Percentiles rank a stretch among this genome's conserved stretches.
Evolutionary conservation across 2,888 invertebrate species (phyloP).

Genomic region (Drosophila mimetica): DNA sequence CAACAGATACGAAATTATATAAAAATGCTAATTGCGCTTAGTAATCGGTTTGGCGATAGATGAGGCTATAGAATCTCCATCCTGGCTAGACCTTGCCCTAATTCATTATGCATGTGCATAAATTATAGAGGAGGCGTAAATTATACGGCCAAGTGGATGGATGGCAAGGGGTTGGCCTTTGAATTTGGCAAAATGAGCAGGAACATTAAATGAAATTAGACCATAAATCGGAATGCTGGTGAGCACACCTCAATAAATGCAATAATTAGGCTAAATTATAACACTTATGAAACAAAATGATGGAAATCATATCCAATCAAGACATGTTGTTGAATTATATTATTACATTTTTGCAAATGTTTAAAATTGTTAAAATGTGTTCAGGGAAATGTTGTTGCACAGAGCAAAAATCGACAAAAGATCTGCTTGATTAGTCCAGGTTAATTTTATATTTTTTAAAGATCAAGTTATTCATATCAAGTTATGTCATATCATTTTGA

Average conservation of each 20-base stretch:
- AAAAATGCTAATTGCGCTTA: constrained; percentile 45
- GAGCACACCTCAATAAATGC: not conserved
- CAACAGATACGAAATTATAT: constrained; percentile 30
- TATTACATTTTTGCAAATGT: too few species aligned
- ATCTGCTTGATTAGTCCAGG: too few species aligned
- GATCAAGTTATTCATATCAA: too few species aligned
- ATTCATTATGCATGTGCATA: constrained; percentile 66
- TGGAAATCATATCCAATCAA: too few species aligned
- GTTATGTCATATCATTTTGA: too few species aligned
- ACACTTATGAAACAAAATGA: too few species aligned
- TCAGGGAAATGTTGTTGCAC: too few species aligned
- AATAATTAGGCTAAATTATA: too few species aligned
- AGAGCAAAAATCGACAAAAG: too few species aligned
- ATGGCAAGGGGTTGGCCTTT: constrained; percentile 55
- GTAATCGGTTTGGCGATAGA: constrained; percentile 46
- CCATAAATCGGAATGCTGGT: not conserved
- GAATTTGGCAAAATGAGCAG: constrained; percentile 17
- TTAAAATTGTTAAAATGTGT: too few species aligned
- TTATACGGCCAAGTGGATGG: constrained; percentile 50
- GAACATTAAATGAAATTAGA: constrained; percentile 9
- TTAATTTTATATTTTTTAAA: too few species aligned
- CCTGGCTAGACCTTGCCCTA: constrained; percentile 11
- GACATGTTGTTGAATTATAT: too few species aligned
- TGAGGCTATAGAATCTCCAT: constrained; percentile 42
- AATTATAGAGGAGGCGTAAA: constrained; percentile 65